These are phyloP conservation scores for Anolis sagrei DNA, from an alignment of 2,113 vertebrate genomes.

Conservation along the genomic window DNA sequence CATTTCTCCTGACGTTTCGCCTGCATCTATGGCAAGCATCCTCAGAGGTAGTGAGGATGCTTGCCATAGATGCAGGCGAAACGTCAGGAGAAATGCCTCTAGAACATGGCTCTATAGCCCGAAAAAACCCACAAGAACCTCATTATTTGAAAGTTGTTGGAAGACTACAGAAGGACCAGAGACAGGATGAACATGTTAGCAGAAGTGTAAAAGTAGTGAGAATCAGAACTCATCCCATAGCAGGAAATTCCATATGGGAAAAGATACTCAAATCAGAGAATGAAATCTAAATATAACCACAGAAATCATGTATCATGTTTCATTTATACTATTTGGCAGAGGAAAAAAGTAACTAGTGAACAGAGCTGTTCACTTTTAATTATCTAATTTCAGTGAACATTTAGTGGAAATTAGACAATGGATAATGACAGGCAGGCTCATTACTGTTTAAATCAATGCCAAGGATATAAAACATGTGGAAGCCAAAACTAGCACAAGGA, in stretches of 20 bases:
- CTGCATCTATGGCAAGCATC: no score
- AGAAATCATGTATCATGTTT: not conserved
- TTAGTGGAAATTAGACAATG: slow-evolving; percentile 6
- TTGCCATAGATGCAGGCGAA: no score
- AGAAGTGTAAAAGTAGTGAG: not conserved
- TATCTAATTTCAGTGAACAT: not conserved
- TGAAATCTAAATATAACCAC: not conserved
- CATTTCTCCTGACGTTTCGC: no score
- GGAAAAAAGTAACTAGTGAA: not conserved
- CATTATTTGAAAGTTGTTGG: no score
- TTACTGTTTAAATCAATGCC: slow-evolving; percentile 14
- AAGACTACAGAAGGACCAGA: not conserved
- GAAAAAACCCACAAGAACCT: no score
- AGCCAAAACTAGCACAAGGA: not conserved
- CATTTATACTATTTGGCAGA: not conserved
- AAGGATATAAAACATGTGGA: slow-evolving; percentile 7
- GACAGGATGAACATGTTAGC: not conserved
- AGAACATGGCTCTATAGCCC: no score
- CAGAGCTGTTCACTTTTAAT: slow-evolving; percentile 6
- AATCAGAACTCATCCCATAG: not conserved
- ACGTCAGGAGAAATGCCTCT: no score
- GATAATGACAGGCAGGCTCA: not conserved
- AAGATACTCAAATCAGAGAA: not conserved
- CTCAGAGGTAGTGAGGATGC: no score
- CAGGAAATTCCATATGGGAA: not conserved